Evolutionary conservation across 2,888 invertebrate genomes (phyloP).

Genomic region (Candidula unifasciata): DNA sequence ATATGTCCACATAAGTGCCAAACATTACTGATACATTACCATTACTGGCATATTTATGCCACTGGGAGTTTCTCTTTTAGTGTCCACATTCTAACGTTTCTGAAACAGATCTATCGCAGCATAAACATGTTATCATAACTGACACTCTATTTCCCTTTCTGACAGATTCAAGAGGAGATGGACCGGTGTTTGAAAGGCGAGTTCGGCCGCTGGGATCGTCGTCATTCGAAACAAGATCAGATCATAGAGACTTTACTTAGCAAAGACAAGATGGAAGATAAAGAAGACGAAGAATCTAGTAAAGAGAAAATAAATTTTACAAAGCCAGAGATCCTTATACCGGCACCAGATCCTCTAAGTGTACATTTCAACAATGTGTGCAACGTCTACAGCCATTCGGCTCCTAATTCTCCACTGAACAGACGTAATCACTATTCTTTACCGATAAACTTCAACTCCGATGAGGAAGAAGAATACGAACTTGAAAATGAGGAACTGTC

Average conservation of each 20-base stretch:
- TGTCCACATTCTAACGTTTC: too few species aligned
- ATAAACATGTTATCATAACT: too few species aligned
- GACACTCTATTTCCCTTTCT: neutral
- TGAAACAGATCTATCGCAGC: too few species aligned
- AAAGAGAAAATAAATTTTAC: neutral
- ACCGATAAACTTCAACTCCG: neutral
- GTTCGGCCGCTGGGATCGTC: constrained; percentile 8
- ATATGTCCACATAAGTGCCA: too few species aligned
- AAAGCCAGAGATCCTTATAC: neutral
- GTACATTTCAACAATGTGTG: neutral
- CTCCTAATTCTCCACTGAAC: constrained; percentile 43
- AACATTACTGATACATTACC: too few species aligned
- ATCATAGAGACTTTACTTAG: neutral
- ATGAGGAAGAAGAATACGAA: neutral
- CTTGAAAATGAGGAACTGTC: constrained; percentile 14
- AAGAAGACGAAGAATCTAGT: neutral
- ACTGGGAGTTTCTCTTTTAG: too few species aligned
- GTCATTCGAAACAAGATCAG: neutral
- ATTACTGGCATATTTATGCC: too few species aligned
- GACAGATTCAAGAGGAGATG: constrained; percentile 70
- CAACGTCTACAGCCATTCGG: constrained; percentile 26
- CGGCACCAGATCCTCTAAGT: constrained; percentile 3
- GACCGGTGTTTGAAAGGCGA: constrained; percentile 62
- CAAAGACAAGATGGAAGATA: neutral
- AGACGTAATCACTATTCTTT: neutral